A percentile compares a stretch with the other conserved stretches of the same genome.
phyloP scores from a whole-genome alignment of 2,797 vertebrate genomes.

The Bryconaethiops microstoma region DNA sequence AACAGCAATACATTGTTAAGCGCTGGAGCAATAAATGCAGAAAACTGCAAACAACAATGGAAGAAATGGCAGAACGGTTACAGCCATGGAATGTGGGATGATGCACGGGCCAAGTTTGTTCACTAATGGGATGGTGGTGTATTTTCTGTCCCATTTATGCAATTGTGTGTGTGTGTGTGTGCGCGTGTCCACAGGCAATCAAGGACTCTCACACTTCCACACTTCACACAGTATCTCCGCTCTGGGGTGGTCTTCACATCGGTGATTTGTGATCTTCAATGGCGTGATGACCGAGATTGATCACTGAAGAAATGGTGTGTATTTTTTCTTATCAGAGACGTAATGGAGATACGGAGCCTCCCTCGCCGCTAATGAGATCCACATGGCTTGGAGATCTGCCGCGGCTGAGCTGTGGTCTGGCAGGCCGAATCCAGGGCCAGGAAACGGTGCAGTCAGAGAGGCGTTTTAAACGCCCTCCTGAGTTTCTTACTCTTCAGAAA shows the following conservation, averaged over 20 bases:
- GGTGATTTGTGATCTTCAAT: slow-evolving; percentile 67
- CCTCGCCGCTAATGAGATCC: slow-evolving; percentile 54
- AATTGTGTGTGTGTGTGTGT: slow-evolving; percentile 15
- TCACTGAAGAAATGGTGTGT: slow-evolving; percentile 43
- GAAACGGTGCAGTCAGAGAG: slow-evolving; percentile 42
- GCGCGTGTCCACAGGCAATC: slow-evolving; percentile 28
- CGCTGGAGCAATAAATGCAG: slow-evolving; percentile 57
- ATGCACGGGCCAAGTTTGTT: slow-evolving; percentile 42
- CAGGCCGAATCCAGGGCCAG: slow-evolving; percentile 50
- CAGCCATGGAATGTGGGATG: slow-evolving; percentile 40
- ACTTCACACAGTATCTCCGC: slow-evolving; percentile 46
- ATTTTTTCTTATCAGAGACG: slow-evolving; percentile 39
- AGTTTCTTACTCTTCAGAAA: slow-evolving; percentile 31
- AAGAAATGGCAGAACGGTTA: slow-evolving; percentile 42
- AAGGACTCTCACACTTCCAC: slow-evolving; percentile 9
- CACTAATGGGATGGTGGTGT: slow-evolving; percentile 34
- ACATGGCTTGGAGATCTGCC: slow-evolving; percentile 45
- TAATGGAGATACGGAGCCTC: slow-evolving; percentile 20
- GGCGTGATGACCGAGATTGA: slow-evolving; percentile 31
- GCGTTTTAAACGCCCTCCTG: slow-evolving; percentile 45
- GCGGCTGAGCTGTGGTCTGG: slow-evolving; percentile 54
- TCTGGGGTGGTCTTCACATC: slow-evolving; percentile 63
- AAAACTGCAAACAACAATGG: slow-evolving; percentile 58
- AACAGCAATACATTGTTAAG: slow-evolving; percentile 66
- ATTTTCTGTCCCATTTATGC: slow-evolving; percentile 39